Conservation (phyloP, 2,113 vertebrate species). For the Laterallus jamaicensis region DNA sequence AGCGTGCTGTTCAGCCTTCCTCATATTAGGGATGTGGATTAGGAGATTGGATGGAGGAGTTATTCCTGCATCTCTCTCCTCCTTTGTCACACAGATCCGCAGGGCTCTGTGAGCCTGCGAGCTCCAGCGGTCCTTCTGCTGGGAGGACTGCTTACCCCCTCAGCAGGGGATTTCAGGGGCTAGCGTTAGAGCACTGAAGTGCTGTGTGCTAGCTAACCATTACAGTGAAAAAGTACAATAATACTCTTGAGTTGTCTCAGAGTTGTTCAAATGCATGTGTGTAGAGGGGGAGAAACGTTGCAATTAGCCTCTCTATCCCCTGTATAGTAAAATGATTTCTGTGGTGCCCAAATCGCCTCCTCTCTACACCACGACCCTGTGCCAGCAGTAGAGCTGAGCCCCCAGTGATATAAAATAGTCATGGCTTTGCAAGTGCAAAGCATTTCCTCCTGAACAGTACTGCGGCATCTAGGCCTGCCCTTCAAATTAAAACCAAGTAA, state of each 20-base stretch:
- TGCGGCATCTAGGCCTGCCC: background rate
- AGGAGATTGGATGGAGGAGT: background rate
- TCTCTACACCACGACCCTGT: background rate
- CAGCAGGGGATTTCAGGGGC: background rate
- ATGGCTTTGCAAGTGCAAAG: background rate
- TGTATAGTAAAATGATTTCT: background rate
- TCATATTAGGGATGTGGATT: background rate
- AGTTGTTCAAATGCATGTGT: background rate
- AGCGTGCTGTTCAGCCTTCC: background rate
- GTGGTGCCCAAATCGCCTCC: background rate
- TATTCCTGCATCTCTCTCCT: background rate
- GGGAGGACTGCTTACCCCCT: background rate
- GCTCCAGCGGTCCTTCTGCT: background rate
- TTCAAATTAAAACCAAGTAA: background rate
- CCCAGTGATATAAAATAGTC: background rate
- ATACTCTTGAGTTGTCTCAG: background rate
- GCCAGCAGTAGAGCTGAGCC: background rate
- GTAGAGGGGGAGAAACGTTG: background rate
- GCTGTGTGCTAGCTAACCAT: background rate
- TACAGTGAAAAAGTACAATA: background rate
- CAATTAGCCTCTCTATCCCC: background rate
- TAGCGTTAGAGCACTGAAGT: background rate
- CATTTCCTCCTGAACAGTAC: background rate
- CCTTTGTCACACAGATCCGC: background rate
- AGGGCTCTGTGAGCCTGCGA: background rate